Conservation (phyloP, 2,797 vertebrate genomes). For the Cygnus olor region DNA sequence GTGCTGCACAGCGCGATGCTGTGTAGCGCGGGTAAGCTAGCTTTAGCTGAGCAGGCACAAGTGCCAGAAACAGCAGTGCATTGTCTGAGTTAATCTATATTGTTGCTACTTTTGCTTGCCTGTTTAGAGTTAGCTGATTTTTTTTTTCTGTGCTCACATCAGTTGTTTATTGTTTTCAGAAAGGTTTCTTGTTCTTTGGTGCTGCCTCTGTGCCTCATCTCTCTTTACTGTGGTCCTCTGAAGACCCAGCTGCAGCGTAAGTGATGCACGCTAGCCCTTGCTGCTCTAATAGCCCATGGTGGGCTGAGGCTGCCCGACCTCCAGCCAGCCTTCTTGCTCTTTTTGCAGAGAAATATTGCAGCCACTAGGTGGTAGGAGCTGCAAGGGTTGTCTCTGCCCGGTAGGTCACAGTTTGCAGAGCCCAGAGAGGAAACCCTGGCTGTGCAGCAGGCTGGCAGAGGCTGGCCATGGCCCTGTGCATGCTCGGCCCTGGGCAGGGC, state of each 20-base stretch:
- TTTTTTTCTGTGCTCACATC: not conserved
- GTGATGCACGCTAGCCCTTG: not conserved
- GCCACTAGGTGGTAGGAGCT: constrained; percentile 68
- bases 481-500: not conserved
- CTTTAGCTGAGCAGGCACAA: not conserved
- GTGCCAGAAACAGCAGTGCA: not conserved
- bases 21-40: not conserved
- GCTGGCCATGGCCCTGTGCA: not conserved
- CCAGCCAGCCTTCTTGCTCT: not conserved
- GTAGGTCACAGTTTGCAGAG: not conserved
- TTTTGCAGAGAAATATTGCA: not conserved
- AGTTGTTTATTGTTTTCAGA: not conserved
- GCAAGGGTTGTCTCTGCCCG: constrained; percentile 3
- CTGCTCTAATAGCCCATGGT: not conserved
- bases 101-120: not conserved
- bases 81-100: not conserved
- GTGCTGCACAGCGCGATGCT: fast-evolving
- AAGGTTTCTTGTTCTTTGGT: not conserved
- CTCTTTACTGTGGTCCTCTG: not conserved
- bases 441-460: not conserved
- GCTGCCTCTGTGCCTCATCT: not conserved
- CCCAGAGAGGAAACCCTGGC: not conserved
- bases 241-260: not conserved
- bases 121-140: not conserved
- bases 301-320: not conserved